Evolutionary conservation across 2,888 invertebrate genomes (phyloP).

Genomic region (Drosophila cyrtoloma): DNA sequence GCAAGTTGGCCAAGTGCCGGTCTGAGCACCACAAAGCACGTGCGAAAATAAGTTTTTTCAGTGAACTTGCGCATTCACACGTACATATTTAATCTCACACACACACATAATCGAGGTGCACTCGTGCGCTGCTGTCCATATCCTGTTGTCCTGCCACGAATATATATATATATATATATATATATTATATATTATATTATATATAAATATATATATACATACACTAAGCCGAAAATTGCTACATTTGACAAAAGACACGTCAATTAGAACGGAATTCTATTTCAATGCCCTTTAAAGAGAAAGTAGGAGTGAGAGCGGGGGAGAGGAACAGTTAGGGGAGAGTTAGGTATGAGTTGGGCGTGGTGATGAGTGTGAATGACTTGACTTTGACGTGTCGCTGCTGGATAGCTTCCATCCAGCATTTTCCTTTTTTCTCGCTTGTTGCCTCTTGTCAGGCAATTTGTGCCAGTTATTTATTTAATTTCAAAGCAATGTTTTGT

Average conservation of each 20-base stretch:
- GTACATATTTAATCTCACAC: slow-evolving; percentile 29
- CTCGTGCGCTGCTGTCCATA: slow-evolving; percentile 64
- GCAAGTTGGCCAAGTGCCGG: slow-evolving; percentile 33
- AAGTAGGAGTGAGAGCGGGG: background rate
- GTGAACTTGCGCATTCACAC: slow-evolving; percentile 26
- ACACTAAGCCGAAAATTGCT: slow-evolving; percentile 51
- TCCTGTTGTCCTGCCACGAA: slow-evolving; percentile 42
- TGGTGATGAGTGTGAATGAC: slow-evolving; percentile 44
- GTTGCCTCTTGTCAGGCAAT: slow-evolving; percentile 10
- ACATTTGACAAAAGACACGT: slow-evolving; percentile 74
- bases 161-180: background rate
- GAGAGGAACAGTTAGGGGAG: background rate
- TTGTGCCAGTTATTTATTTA: slow-evolving; percentile 62
- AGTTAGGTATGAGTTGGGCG: slow-evolving; percentile 19
- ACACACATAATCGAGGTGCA: slow-evolving; percentile 46
- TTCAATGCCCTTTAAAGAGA: slow-evolving; percentile 25
- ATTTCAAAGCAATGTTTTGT: slow-evolving; percentile 67
- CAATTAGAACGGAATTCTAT: slow-evolving; percentile 62
- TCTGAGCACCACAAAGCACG: slow-evolving; percentile 53
- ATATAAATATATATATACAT: slow-evolving; percentile 12
- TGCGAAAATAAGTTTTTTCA: slow-evolving; percentile 52
- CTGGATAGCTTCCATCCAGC: slow-evolving; percentile 1
- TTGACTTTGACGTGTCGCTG: slow-evolving; percentile 55
- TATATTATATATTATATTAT: background rate
- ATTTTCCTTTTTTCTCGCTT: background rate